These are phyloP conservation scores for Daboia siamensis DNA, from an alignment of 2,113 vertebrate genomes.

Conservation along the genomic window DNA sequence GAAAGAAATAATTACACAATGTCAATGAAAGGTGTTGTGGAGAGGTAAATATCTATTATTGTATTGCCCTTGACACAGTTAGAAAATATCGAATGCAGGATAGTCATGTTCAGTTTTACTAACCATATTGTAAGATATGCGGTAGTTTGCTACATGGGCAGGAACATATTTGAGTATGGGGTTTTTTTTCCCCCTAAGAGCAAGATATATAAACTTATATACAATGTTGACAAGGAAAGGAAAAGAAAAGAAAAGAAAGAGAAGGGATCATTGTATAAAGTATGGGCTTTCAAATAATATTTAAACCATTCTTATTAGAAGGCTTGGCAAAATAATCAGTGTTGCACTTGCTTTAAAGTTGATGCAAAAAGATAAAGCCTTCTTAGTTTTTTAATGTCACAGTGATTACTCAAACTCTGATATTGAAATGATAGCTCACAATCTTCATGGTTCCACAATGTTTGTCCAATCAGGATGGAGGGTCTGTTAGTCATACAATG, in stretches of 20 bases:
- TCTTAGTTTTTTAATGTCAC: conserved; percentile 46
- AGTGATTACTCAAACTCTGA: conserved; percentile 44
- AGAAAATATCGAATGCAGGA: background rate
- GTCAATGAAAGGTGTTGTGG: too few species aligned
- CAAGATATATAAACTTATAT: background rate
- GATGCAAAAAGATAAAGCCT: conserved; percentile 32
- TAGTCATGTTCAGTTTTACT: background rate
- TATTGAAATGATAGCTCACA: conserved; percentile 16
- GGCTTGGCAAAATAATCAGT: conserved; percentile 44
- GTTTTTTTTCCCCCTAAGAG: background rate
- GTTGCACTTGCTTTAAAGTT: conserved; percentile 37
- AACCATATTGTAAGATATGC: background rate
- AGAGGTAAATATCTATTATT: background rate
- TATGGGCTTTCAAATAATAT: conserved; percentile 18
- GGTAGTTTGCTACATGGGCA: background rate
- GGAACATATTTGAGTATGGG: background rate
- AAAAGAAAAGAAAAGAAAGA: background rate
- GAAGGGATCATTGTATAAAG: background rate
- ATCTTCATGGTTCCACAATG: conserved; percentile 25
- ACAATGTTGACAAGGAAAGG: background rate
- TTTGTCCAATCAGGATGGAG: conserved; percentile 2
- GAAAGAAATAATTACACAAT: too few species aligned
- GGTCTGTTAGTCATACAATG: background rate
- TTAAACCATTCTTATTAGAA: conserved; percentile 22
- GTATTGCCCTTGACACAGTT: background rate